Conservation (phyloP, 2,888 invertebrate genomes). For the Nomada fabriciana region DNA sequence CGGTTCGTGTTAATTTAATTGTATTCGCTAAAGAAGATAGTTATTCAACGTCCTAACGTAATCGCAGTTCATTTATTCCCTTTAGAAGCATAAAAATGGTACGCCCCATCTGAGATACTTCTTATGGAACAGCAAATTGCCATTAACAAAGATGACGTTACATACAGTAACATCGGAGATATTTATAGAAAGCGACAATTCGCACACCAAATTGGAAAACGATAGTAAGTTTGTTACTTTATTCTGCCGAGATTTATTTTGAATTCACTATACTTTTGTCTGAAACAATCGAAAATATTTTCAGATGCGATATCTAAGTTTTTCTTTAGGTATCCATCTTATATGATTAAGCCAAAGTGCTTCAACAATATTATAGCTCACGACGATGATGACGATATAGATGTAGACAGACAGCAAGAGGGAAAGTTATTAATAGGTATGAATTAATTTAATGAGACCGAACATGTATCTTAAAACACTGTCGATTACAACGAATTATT, state of each 20-base stretch:
- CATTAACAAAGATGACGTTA: slow-evolving; percentile 36
- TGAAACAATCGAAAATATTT: slow-evolving; percentile 73
- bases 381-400: slow-evolving; percentile 91
- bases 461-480: slow-evolving; percentile 1
- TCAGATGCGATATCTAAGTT: slow-evolving; percentile 90
- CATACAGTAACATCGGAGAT: slow-evolving; percentile 90
- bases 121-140: neutral
- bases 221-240: slow-evolving; percentile 80
- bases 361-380: slow-evolving; percentile 73
- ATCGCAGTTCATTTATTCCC: slow-evolving; percentile 2
- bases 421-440: slow-evolving; percentile 89
- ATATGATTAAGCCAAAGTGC: slow-evolving; percentile 73
- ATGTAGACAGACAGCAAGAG: slow-evolving; percentile 85
- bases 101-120: neutral
- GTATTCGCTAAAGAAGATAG: neutral
- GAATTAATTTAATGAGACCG: neutral
- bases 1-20: slow-evolving; percentile 32
- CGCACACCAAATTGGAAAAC: slow-evolving; percentile 77
- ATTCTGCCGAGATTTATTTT: neutral
- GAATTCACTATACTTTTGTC: slow-evolving; percentile 10
- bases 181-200: slow-evolving; percentile 88
- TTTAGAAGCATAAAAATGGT: neutral
- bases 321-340: slow-evolving; percentile 87
- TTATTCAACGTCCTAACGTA: neutral
- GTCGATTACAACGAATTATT: slow-evolving; percentile 6